Evolutionary conservation across 2,888 invertebrate species (phyloP), one percentile per base, ranked within the genome.

Genomic region (Apeira syringaria): DNA sequence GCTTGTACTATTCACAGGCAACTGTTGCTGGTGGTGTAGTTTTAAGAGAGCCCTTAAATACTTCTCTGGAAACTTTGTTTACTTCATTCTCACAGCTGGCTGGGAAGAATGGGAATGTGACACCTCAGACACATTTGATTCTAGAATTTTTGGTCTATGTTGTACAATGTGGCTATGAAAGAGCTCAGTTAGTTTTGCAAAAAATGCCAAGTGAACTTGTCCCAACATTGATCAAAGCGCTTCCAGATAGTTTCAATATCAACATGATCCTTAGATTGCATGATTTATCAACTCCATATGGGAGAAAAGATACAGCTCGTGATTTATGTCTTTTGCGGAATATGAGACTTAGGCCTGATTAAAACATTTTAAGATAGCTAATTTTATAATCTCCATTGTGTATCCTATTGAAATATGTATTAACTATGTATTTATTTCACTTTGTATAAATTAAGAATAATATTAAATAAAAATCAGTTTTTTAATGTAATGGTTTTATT

Each of bases 241-340:
- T 96, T 34, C 96, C 96, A 0, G 95, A 95, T 61, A 89, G 93
- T 57, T 96, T 96, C 67, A 93, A 92, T 50, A 94, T 94, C 48
- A 92, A 94, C 51, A 85, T 96, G 38, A 89, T 96, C 47, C 82
- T 96, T 32, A 92, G 95, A 65, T 84, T 96, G 47, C 96, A 98
- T 75, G 97, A 97, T 79, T 91, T 97, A 31, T 91, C 93, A 33
- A 93, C 94, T 10, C 80, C 92, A 10, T 91, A 92, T 37, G 97
- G 98, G 1, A 92, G 97, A 40, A 95, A 95, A 70, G 94, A 95
- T 43, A 96, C 97, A 37, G 96, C 97, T 0, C 93, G 96, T 64
- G 97, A 97, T 78, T 87, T 98, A 44, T 97, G 97, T 74, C 92
- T 97, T 65, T 91, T 96, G 63, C 91, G 96, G 50, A 97, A 97